Base-by-base conservation (phyloP, 2,797 vertebrate genomes). In the Alca torda region DNA sequence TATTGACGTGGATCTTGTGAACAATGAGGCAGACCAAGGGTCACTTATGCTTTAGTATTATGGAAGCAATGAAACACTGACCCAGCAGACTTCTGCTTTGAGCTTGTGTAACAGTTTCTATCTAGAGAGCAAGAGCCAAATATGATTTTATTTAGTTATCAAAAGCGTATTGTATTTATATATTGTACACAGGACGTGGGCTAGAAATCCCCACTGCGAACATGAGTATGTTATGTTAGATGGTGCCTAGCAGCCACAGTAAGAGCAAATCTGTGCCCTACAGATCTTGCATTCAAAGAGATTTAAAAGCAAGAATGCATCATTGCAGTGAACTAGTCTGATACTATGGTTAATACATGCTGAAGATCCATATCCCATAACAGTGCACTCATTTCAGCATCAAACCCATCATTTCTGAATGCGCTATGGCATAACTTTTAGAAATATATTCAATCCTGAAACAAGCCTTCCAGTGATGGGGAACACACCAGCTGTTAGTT, bases 301-400 rank as follows among this genome's bases (percentile, higher is more conserved):
- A 6, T 74, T 53, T 77, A 69, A 70, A 72, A 67, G 4, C 30
- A 84, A 81, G 20, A 41, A 43, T 23, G 5, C 6, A 26, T 46
- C 35, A 39, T 50, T 67, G 25, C 39, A 39, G 17, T 59, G 61
- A 94, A 63, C 9, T 10, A 46, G 13, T 6, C 13, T 59, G 33
- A 59, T 46, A 39, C 7, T 28, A 5, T 14, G 7, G 10, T 61
- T 65, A 61, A 80, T 45, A 41, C 3, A 19, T 37, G 23, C 14
- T 48, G 17, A 46, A 86, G 25, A 37, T 39, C 24, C 0, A 0
- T 60, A 63, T 69, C 7, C 33, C 7, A 1, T 74, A 77, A 31
- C 9, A 77, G 16, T 21, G 23, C 20, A 37, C 24, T 54, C 6
- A 53, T 31, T 6, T 63, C 63, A 75, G 28, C 51, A 46, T 77